Evolutionary conservation across 2,797 vertebrate genomes (phyloP), one percentile per base, ranked within the genome.

Genomic region (Xerus rutilus): DNA sequence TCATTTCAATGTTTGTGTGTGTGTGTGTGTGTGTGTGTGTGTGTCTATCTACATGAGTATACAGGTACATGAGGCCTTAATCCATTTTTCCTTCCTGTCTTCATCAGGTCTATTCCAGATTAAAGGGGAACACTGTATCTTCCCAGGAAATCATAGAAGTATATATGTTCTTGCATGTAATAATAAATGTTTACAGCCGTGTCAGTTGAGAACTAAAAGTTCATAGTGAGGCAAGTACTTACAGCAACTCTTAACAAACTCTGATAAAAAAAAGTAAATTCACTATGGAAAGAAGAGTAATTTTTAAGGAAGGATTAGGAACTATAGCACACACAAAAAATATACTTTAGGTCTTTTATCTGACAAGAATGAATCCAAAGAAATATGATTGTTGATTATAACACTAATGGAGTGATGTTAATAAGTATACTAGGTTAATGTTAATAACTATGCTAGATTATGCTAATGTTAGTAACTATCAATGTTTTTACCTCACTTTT

Each of bases 191-290:
- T 85, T 74, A 59, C 11, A 91, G 13, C 21, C 43, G 81, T 25
- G 9, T 39, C 49, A 52, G n/a, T 2, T 83, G 76, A 83, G 28
- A 54, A 35, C 59, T 72, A 78, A 32, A 90, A 67, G 4, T 64
- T 90, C 47, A 86, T 30, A 83, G 32, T 20, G 30, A 93, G 7
- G 25, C 30, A 7, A 83, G 20, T n/a, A 30, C 43, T 89, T 62
- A 69, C 1, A 70, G 49, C 0, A 47, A 86, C 15, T 3, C 17
- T 64, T 47, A 81, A 35, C 8, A 73, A n/a, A 86, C 8, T 76
- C 13, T 57, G 39, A 73, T 17, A n/a, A 30, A 12, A 77, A 93
- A 81, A 91, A 79, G 7, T 32, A 91, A 95, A 70, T 94, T 91
- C 57, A 69, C 30, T 64, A 35, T 84, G 21, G 20, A 78, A 20